Conservation (phyloP, 2,888 invertebrate genomes). For the Amblyjoppa proteus region DNA sequence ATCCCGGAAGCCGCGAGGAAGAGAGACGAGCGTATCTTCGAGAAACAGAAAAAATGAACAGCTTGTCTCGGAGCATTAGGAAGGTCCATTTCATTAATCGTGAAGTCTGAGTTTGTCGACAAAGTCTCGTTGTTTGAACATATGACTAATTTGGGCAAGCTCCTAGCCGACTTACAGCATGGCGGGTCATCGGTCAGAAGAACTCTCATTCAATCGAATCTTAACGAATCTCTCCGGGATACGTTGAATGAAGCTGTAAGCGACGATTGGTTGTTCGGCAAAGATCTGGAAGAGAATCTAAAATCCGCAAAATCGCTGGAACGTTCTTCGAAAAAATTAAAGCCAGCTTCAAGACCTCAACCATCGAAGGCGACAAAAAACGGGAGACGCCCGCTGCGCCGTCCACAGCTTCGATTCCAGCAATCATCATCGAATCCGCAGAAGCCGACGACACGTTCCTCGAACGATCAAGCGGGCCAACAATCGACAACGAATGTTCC, state of each 20-base stretch:
- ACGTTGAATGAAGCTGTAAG: conserved; percentile 39
- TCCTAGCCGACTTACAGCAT: conserved; percentile 44
- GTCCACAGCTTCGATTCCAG: neutral
- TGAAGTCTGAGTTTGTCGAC: conserved; percentile 15
- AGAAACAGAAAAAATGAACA: conserved; percentile 39
- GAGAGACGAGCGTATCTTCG: conserved; percentile 40
- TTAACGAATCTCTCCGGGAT: conserved; percentile 49
- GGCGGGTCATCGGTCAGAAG: conserved; percentile 55
- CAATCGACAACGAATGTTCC: neutral
- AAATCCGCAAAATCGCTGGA: conserved; percentile 56
- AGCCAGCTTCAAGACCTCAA: conserved; percentile 3
- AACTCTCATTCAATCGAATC: conserved; percentile 39
- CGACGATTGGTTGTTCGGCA: conserved; percentile 59
- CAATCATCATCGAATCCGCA: neutral
- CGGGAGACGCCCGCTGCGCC: conserved; percentile 36
- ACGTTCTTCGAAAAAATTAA: conserved; percentile 40
- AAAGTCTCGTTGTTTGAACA: conserved; percentile 32
- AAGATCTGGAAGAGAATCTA: conserved; percentile 34
- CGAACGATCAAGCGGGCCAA: conserved; percentile 18
- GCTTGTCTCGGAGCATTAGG: conserved; percentile 48
- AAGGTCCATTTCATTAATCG: conserved; percentile 17
- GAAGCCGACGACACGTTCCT: conserved; percentile 19
- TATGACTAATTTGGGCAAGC: conserved; percentile 37
- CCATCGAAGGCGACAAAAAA: conserved; percentile 43
- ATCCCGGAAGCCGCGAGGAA: conserved; percentile 43